These are phyloP conservation scores for Tenualosa thibaudeaui DNA, from an alignment of 2,797 vertebrate genomes.

Conservation along the genomic window DNA sequence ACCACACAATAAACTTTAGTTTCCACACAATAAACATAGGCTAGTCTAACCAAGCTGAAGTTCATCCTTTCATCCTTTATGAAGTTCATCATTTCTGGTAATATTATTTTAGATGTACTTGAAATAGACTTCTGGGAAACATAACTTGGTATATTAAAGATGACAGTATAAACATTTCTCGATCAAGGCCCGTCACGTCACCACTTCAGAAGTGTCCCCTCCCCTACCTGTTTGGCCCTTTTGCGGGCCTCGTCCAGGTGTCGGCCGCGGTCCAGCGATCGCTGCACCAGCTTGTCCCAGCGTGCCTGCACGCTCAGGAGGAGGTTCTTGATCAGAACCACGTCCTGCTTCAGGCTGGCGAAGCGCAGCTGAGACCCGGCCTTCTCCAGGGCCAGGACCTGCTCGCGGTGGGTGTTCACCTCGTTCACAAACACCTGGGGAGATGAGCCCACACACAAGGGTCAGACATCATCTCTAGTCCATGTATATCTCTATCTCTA, in stretches of 20 bases:
- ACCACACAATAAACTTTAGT: not conserved
- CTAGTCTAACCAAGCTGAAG: not conserved
- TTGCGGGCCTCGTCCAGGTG: conserved; percentile 95
- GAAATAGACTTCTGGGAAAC: not conserved
- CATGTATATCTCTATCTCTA: too few species aligned
- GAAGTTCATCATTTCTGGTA: not conserved
- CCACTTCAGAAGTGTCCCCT: accelerated
- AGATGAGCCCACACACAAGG: not conserved
- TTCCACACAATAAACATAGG: not conserved
- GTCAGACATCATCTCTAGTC: too few species aligned
- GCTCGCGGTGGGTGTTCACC: conserved; percentile 94
- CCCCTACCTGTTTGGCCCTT: conserved; percentile 90
- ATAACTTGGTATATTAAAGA: not conserved
- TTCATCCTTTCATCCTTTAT: not conserved
- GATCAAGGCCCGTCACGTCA: not conserved
- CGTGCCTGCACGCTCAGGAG: conserved; percentile 96
- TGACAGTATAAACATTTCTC: not conserved
- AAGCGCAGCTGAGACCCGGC: conserved; percentile 95
- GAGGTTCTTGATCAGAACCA: conserved; percentile 97
- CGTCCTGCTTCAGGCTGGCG: conserved; percentile 96
- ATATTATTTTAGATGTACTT: not conserved
- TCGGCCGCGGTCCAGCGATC: conserved; percentile 91
- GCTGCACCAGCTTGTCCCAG: conserved; percentile 98
- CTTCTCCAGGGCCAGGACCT: conserved; percentile 94
- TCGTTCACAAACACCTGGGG: conserved; percentile 94